phyloP scores from a whole-genome alignment of 2,113 vertebrate genomes.

The Sebastes schlegelii region DNA sequence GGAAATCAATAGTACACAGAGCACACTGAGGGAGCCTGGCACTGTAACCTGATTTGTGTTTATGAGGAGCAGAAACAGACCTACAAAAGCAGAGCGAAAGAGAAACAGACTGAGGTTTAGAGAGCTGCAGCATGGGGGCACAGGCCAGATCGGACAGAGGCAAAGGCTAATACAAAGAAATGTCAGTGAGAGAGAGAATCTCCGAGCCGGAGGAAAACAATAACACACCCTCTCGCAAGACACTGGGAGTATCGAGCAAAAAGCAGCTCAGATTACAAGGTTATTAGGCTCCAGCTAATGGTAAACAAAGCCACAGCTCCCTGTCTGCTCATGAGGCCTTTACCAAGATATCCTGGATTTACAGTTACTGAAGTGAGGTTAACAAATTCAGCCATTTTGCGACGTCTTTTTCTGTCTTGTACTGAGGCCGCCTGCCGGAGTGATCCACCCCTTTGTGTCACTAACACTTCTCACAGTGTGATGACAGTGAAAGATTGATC shows the following conservation, averaged over 20 bases:
- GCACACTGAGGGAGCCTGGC: slow-evolving; percentile 57
- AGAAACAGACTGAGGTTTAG: slow-evolving; percentile 20
- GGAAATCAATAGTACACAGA: slow-evolving; percentile 81
- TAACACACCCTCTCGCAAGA: slow-evolving; percentile 57
- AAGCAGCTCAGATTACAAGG: slow-evolving; percentile 68
- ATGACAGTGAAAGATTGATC: background rate
- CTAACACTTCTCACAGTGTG: background rate
- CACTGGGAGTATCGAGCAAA: slow-evolving; percentile 21
- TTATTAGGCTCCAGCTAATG: slow-evolving; percentile 53
- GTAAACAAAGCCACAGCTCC: slow-evolving; percentile 58
- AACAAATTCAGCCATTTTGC: slow-evolving; percentile 5
- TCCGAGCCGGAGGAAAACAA: slow-evolving; percentile 57
- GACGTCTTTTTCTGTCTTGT: background rate
- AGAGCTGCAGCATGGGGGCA: background rate
- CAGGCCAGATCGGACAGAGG: slow-evolving; percentile 22
- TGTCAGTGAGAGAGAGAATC: slow-evolving; percentile 34
- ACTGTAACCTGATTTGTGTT: slow-evolving; percentile 79
- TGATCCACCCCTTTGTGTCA: background rate
- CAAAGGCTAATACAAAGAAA: slow-evolving; percentile 12
- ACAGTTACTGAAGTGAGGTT: background rate
- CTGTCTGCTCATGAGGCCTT: slow-evolving; percentile 3
- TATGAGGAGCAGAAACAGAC: slow-evolving; percentile 52
- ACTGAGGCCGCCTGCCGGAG: background rate
- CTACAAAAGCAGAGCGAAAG: slow-evolving; percentile 19
- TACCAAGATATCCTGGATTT: background rate